Evolutionary conservation across 1,140 invertebrate genomes (phyloP), one percentile per base, ranked within the genome.

Genomic region (Telenomus remus): DNA sequence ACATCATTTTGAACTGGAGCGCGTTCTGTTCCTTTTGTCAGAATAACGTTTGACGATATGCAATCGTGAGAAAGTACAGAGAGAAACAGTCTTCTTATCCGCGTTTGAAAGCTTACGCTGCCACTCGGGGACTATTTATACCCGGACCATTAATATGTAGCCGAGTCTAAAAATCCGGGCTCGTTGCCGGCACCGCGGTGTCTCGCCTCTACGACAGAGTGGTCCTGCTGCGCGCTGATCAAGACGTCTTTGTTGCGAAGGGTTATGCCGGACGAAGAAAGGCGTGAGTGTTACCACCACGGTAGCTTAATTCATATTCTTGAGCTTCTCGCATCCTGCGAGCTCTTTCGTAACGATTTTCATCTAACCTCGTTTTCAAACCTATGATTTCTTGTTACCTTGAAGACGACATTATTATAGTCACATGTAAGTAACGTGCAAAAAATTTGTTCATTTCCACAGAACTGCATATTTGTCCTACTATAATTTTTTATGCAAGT

Each of bases 171-270:
- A 74, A 79, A 75, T 68, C 64, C 63, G 48, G 19, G 1, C 37
- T 44, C 60, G 53, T 60, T 61, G 15, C 19, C 13, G 35, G 66
- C 56, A 57, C 51, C 44, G 63, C 54, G 63, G 77, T 72, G 55
- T 74, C 51, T 68, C 69, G 57, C 8, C 60, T 60, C 48, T 57
- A 33, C 54, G 53, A 73, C 59, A 63, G 16, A 37, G 47, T 14
- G n/a, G 35, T 48, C 73, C 73, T 49, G 73, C 69, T 63, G 78
- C 16, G 78, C 9, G 42, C 47, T 54, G 51, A 73, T 70, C 68
- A 73, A 76, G 73, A 76, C 70, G 49, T 73, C 64, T 79, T 73
- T 79, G 60, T 73, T 48, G 39, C 16, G 14, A 54, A 79, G 68
- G 73, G 60, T 48, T 59, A 61, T 56, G 56, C n/a, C n/a, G 54